A percentile compares a stretch with the other conserved stretches of the same genome.
phyloP scores from a whole-genome alignment of 2,113 vertebrate species.

The Ceuthmochares aereus region DNA sequence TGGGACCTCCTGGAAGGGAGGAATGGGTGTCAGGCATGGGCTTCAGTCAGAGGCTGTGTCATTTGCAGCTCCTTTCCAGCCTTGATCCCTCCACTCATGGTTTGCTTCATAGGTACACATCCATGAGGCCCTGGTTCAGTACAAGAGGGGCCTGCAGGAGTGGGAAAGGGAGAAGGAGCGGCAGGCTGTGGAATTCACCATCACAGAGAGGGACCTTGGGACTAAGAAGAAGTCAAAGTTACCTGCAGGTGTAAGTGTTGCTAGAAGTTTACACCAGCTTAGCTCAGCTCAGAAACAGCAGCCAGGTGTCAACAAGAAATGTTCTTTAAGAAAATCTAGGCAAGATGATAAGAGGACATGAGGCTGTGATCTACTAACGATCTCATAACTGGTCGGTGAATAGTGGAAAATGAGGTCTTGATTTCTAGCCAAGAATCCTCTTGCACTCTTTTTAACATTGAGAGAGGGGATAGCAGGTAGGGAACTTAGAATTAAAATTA shows the following conservation, averaged over 20 bases:
- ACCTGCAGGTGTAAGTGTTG: neutral
- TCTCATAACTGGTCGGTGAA: neutral
- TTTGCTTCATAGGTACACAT: constrained; percentile 74
- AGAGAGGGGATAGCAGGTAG: neutral
- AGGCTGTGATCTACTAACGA: neutral
- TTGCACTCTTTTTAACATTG: neutral
- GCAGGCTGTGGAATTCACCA: constrained; percentile 83
- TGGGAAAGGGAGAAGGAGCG: constrained; percentile 80
- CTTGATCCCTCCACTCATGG: neutral
- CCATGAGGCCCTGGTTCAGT: constrained; percentile 72
- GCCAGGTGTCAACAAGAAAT: neutral
- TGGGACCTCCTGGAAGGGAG: neutral
- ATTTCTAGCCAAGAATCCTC: neutral
- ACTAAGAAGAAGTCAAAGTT: neutral
- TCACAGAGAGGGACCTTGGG: constrained; percentile 79
- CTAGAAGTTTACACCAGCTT: neutral
- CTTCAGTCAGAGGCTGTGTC: neutral
- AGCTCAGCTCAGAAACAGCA: neutral
- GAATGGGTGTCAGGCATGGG: neutral
- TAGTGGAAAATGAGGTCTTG: neutral
- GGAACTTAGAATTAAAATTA: neutral
- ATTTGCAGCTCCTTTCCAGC: neutral
- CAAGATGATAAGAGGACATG: neutral
- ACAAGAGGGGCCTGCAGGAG: constrained; percentile 70
- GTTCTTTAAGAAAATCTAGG: neutral